Conservation (phyloP, 2,797 vertebrate species). For the Pipistrellus kuhlii region DNA sequence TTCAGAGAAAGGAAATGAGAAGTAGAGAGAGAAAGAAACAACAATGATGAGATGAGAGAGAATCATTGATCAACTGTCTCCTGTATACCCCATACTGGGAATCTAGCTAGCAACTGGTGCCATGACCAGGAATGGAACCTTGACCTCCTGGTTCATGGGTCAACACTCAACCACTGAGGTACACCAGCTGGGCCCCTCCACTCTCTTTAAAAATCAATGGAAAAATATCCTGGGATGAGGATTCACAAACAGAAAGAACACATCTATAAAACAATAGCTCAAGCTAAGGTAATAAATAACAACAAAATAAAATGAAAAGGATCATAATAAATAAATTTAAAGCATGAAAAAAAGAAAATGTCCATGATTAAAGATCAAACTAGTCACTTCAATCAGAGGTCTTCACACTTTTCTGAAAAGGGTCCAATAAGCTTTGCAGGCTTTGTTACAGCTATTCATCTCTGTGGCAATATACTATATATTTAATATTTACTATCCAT, state of each 20-base stretch:
- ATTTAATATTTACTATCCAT: background rate
- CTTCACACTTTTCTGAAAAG: background rate
- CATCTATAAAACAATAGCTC: background rate
- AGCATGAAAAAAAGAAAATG: background rate
- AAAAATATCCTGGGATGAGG: too few relatives aligned
- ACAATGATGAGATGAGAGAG: too few relatives aligned
- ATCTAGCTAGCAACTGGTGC: too few relatives aligned
- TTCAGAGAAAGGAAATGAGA: too few relatives aligned
- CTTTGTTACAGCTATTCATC: background rate
- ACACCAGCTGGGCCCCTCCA: too few relatives aligned
- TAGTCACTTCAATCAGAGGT: background rate
- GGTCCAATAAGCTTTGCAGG: background rate
- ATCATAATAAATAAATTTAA: background rate
- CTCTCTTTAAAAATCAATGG: too few relatives aligned
- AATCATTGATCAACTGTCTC: too few relatives aligned
- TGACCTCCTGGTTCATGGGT: too few relatives aligned
- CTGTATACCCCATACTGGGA: too few relatives aligned
- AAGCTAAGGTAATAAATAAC: background rate
- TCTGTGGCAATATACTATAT: background rate
- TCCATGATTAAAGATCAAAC: background rate
- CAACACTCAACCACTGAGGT: too few relatives aligned
- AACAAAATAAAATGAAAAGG: conserved; percentile 6
- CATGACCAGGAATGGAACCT: too few relatives aligned
- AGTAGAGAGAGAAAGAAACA: too few relatives aligned
- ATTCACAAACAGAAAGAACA: background rate